Base-by-base conservation (phyloP, 2,888 invertebrate species). In the Erynnis tages region DNA sequence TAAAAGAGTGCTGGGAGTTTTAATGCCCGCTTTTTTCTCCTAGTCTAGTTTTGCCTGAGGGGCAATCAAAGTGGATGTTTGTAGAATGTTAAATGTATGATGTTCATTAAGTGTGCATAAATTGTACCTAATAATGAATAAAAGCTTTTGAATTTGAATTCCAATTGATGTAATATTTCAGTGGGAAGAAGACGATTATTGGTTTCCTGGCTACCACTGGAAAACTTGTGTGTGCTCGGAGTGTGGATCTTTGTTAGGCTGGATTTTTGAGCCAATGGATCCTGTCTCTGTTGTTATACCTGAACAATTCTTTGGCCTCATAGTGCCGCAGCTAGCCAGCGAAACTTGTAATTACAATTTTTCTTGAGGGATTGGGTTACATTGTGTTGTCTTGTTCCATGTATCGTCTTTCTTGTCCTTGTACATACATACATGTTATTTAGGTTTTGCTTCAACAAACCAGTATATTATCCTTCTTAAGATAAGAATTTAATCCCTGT, bases 121-220 rank as follows among this genome's bases (percentile, higher is more conserved):
- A 21, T 4, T 21, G 21, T n/a, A 21, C 7, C 17, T 30, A 10
- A 27, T n/a, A n/a, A n/a, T n/a, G n/a, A n/a, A n/a, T n/a, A n/a
- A n/a, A n/a, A n/a, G n/a, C n/a, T n/a, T n/a, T n/a, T n/a, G n/a
- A n/a, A n/a, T n/a, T n/a, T n/a, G n/a, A n/a, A n/a, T 30, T 17
- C 7, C 27, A 27, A 40, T 13, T 5, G 3, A n/a, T 16, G 19
- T 10, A 13, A 21, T 10, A 56, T 85, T 82, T 14, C 78, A 91
- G 90, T 92, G 91, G 91, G 81, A 86, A 55, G 69, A 77, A 54
- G 80, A 81, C 40, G 77, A 88, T 56, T 84, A 88, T 54, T 92
- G 92, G 92, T 93, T 90, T 74, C 91, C 91, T 50, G 92, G 91
- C 14, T 92, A 90, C 71, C 78, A 75, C 2, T 92, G 92, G 91